Conservation (phyloP, 2,797 vertebrate genomes). For the Spea hammondii region DNA sequence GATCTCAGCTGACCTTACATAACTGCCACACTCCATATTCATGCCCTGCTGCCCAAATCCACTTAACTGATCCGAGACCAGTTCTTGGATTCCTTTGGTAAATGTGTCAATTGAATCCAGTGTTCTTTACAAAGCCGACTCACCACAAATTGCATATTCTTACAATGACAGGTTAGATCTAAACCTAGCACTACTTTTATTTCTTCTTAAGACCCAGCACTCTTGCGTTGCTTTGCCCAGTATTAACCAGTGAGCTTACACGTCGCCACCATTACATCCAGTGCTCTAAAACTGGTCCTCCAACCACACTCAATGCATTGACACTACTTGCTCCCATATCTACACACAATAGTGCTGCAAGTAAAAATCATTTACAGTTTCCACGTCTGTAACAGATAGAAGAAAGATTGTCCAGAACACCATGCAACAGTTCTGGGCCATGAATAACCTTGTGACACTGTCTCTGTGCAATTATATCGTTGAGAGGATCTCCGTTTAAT, state of each 20-base stretch:
- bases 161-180: too few species aligned
- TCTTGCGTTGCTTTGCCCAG: neutral
- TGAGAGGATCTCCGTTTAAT: slow-evolving; percentile 20
- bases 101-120: too few species aligned
- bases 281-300: neutral
- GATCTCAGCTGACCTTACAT: too few species aligned
- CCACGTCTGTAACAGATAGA: slow-evolving; percentile 42
- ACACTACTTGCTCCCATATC: slow-evolving; percentile 5
- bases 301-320: slow-evolving; percentile 7
- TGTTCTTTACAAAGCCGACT: too few species aligned
- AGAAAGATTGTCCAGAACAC: slow-evolving; percentile 16
- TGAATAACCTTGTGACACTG: slow-evolving; percentile 30
- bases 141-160: too few species aligned
- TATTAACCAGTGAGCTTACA: neutral
- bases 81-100: too few species aligned
- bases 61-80: too few species aligned
- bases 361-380: slow-evolving; percentile 32
- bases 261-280: neutral
- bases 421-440: slow-evolving; percentile 12
- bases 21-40: too few species aligned
- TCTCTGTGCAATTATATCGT: neutral
- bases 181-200: neutral
- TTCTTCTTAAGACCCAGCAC: slow-evolving; percentile 9
- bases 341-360: slow-evolving; percentile 13
- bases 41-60: too few species aligned